Evolutionary conservation across 2,888 invertebrate species (phyloP).

Genomic region (Noctua comes): DNA sequence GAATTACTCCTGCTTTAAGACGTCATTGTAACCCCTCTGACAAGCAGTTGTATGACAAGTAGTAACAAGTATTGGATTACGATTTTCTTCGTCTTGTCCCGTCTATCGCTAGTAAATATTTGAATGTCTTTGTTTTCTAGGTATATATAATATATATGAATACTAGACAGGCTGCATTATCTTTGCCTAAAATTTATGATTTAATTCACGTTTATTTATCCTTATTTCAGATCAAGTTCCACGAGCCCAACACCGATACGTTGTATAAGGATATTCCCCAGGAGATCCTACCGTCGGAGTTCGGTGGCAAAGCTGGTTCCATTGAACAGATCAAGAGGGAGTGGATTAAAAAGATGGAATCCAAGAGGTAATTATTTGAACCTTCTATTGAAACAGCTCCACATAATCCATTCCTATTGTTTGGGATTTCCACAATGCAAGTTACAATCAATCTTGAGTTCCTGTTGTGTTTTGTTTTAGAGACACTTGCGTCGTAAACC

Average conservation of each 20-base stretch:
- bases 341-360: conserved; percentile 91
- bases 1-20: too few relatives aligned
- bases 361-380: conserved; percentile 87
- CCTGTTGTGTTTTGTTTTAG: neutral
- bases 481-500: neutral
- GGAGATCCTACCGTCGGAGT: conserved; percentile 92
- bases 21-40: too few relatives aligned
- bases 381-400: neutral
- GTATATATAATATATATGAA: too few relatives aligned
- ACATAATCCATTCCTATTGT: neutral
- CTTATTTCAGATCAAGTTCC: conserved; percentile 91
- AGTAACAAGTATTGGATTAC: too few relatives aligned
- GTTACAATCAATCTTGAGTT: neutral
- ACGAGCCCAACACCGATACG: conserved; percentile 92
- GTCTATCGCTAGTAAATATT: too few relatives aligned
- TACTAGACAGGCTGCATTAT: neutral
- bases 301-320: conserved; percentile 92
- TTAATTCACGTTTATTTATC: neutral
- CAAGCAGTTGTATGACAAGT: too few relatives aligned
- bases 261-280: conserved; percentile 91
- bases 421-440: neutral
- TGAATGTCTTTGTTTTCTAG: too few relatives aligned
- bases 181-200: neutral
- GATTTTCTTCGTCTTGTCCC: too few relatives aligned
- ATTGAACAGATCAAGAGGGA: conserved; percentile 90